Conservation (phyloP, 2,797 vertebrate species). For the Siniperca undulata region DNA sequence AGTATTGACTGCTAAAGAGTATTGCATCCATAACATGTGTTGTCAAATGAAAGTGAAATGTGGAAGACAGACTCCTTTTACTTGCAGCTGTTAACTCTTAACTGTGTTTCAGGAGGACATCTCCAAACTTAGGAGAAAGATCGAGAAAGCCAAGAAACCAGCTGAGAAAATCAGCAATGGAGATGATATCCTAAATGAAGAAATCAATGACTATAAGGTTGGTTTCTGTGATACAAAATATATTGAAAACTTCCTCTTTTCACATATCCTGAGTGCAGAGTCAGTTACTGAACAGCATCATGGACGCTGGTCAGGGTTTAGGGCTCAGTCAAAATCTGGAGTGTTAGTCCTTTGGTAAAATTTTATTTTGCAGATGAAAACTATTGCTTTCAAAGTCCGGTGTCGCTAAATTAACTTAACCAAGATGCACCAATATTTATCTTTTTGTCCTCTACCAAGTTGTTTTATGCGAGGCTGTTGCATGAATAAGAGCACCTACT, state of each 20-base stretch:
- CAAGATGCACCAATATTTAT: background rate
- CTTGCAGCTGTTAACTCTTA: background rate
- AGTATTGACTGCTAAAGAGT: no score
- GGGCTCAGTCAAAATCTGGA: background rate
- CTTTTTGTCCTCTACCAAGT: background rate
- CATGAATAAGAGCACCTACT: background rate
- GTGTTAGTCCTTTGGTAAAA: background rate
- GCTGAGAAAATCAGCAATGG: conserved; percentile 97
- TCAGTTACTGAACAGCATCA: background rate
- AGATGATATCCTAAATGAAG: conserved; percentile 97
- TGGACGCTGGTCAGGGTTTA: background rate
- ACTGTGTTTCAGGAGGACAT: conserved; percentile 91
- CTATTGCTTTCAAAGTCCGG: background rate
- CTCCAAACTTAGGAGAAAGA: conserved; percentile 93
- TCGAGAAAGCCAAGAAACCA: conserved; percentile 97
- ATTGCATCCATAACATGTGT: background rate
- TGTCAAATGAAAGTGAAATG: background rate
- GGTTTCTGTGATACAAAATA: background rate
- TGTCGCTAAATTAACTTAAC: background rate
- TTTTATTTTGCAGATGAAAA: background rate
- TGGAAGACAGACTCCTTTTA: background rate
- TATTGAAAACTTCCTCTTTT: rapidly evolving
- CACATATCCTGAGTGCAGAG: background rate
- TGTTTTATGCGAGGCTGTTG: background rate
- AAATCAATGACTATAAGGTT: conserved; percentile 98